A percentile compares a stretch with the other conserved stretches of the same genome.
These are phyloP conservation scores for Sorex fumeus DNA, from an alignment of 2,113 vertebrate genomes.

Conservation along the genomic window DNA sequence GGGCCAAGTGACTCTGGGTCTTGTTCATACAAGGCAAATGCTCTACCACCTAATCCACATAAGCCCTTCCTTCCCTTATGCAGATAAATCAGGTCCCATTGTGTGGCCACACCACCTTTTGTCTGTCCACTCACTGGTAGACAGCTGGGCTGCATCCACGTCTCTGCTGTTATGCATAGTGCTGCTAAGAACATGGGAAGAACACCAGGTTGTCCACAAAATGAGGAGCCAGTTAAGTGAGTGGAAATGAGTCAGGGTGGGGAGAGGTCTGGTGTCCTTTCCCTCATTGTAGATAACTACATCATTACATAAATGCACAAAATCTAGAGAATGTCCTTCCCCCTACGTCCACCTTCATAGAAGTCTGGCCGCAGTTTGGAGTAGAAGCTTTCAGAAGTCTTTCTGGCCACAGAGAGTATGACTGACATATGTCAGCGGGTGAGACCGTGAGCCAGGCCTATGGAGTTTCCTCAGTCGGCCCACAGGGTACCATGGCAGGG, in stretches of 20 bases:
- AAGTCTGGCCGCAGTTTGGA: not conserved
- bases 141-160: not conserved
- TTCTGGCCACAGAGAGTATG: not conserved
- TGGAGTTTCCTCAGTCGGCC: too few species aligned
- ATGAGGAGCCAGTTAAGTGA: conserved; percentile 15
- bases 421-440: not conserved
- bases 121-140: not conserved
- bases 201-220: not conserved
- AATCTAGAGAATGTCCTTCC: not conserved
- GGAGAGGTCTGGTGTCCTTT: not conserved
- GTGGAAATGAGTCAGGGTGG: not conserved
- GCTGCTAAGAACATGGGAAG: not conserved
- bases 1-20: too few species aligned
- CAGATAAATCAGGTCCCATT: not conserved
- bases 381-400: not conserved
- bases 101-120: not conserved
- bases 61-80: not conserved
- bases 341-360: not conserved
- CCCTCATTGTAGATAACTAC: not conserved
- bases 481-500: too few species aligned
- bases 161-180: not conserved
- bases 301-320: conserved; percentile 34
- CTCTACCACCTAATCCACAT: too few species aligned
- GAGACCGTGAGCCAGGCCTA: not conserved
- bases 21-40: too few species aligned